Evolutionary conservation across 2,888 invertebrate genomes (phyloP), one percentile per base, ranked within the genome.

Genomic region (Phalera bucephala): DNA sequence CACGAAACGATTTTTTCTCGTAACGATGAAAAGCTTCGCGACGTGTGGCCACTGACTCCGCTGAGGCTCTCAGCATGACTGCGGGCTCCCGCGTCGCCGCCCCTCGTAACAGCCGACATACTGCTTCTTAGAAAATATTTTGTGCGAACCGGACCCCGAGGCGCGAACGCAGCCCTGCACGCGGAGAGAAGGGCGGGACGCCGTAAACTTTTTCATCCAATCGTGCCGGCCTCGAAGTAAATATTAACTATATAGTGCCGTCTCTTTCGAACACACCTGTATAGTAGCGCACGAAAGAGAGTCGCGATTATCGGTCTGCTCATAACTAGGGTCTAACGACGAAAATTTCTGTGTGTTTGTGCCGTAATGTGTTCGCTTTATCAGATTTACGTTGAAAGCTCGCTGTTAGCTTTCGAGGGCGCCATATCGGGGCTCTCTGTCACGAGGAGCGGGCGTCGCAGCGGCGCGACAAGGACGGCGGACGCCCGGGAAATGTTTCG

Each of bases 371-470:
- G 83, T 80, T 81, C 79, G 74, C 74, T 85, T 87, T 88, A 87
- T 85, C 87, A 86, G 88, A 87, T 87, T 87, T 85, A 86, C 81
- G 84, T 84, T 85, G 86, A 87, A 88, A 88, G 88, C 85, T 87
- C 78, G 71, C 77, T 76, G 83, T 84, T 82, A 82, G 80, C 74
- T 82, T 72, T 73, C 65, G 77, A 82, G 80, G 85, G 84, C 80
- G 82, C 79, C 72, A 64, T 59, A 52, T 80, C 60, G 49, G 40
- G 40, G 53, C 52, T 74, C 73, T 64, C 72, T 65, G 51, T 85
- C 74, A 42, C 35, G 29, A 50, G 14, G 21, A 37, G 12, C 20
- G 40, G 14, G 7, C 14, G 15, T 23, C 6, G 31, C 17, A 31
- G 25, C 15, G 8, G 82, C 55, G 60, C 11, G 72, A 85, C 30